A percentile compares a stretch with the other conserved stretches of the same genome.
Conservation (phyloP, 2,888 invertebrate genomes). For the Phytoseiulus persimilis region DNA sequence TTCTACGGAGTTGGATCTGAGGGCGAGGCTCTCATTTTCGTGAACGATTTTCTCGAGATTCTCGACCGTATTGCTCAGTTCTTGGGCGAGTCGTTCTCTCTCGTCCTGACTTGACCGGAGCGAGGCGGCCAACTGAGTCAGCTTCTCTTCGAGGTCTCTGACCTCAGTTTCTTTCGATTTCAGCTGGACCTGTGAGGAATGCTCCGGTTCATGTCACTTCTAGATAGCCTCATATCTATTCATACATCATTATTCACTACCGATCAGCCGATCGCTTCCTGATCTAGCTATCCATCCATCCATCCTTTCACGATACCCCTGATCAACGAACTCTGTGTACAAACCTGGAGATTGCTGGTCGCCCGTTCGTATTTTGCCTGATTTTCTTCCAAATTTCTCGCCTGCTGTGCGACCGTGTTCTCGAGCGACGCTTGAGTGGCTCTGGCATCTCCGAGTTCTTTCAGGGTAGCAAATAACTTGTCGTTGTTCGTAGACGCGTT, state of each 20-base stretch:
- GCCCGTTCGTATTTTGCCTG: neutral
- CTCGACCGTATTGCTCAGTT: constrained; percentile 6
- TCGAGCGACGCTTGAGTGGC: neutral
- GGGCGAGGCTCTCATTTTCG: neutral
- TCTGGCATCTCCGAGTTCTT: neutral
- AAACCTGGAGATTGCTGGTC: neutral
- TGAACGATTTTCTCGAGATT: constrained; percentile 10
- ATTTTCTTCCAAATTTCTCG: neutral
- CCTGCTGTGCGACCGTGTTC: neutral
- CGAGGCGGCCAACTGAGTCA: neutral
- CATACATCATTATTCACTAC: neutral
- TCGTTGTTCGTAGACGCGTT: neutral
- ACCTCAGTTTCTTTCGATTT: neutral
- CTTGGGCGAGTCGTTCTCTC: neutral
- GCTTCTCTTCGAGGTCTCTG: neutral
- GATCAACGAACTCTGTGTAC: neutral
- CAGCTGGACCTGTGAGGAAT: constrained; percentile 12
- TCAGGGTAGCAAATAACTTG: neutral
- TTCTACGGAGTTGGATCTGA: neutral
- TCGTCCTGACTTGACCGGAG: constrained; percentile 22
- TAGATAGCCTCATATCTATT: too few relatives aligned
- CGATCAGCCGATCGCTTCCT: neutral
- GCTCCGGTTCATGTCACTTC: neutral
- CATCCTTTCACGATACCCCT: too few relatives aligned
- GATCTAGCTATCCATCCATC: neutral